Base-by-base conservation (phyloP, 1,140 invertebrate genomes). In the Aricia agestis region DNA sequence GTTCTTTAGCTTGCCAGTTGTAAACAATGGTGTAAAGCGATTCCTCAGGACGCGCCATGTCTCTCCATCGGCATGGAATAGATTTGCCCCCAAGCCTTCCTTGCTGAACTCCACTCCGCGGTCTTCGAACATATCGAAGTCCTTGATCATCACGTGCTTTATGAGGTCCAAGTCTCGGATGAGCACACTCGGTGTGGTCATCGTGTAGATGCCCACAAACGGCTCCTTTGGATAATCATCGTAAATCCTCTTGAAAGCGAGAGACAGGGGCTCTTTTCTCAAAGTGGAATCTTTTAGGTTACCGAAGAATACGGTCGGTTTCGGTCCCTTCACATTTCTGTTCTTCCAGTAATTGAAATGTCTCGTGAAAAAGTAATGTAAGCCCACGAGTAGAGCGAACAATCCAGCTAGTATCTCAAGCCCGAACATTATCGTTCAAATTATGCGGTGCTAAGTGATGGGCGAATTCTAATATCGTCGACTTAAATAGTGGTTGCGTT, bases 81-180 rank as follows among this genome's bases (percentile, higher is more conserved):
- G 57, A 10, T 85, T 82, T 0, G 74, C 82, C 5, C 89, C 83
- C 0, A 93, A 69, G 0, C 91, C 92, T 77, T 93, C 92, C 5
- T 89, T 85, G 70, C 92, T 89, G 13, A 87, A 78, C 31, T 81
- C 76, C 0, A 88, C 68, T 0, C 84, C 87, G 4, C 91, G 87
- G 71, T 93, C 89, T 57, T 84, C 74, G 58, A 94, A 94, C 45
- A 86, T 78, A 31, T 83, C 73, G 61, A 94, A 94, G 73, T 94
- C 93, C 78, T 92, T 93, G 58, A 59, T 59, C 36, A 36, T 36
- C 4, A 95, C 90, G 15, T 89, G 79, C 75, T 94, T 94, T 0
- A 94, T 89, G 2, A 95, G 74, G 5, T 93, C 92, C 17, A 93
- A 84, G 78, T 95, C 93, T 10, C 91, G 84, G 0, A 93, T 45